A percentile compares a stretch with the other conserved stretches of the same genome.
Evolutionary conservation across 2,113 vertebrate species (phyloP).

Genomic region (Ctenodactylus gundi): DNA sequence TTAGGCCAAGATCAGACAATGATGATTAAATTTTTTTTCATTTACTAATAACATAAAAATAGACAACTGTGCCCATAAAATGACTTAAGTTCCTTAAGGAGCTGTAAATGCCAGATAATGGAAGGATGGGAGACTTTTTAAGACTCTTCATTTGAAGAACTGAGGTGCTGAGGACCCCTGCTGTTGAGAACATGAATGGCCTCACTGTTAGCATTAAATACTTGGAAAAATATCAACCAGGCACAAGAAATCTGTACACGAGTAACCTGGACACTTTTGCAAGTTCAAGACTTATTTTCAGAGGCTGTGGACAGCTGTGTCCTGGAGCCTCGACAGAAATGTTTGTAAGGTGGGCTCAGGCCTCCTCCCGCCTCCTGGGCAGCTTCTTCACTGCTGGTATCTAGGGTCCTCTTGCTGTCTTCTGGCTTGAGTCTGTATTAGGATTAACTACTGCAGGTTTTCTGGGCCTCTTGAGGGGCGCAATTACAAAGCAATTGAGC

Average conservation of each 20-base stretch:
- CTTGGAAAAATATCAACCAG: neutral
- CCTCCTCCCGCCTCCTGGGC: neutral
- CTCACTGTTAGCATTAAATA: neutral
- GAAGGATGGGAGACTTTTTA: neutral
- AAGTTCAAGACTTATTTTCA: neutral
- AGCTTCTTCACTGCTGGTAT: neutral
- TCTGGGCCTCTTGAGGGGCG: neutral
- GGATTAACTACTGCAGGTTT: neutral
- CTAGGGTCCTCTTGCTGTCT: neutral
- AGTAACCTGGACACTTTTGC: neutral
- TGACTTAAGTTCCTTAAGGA: slow-evolving; percentile 46
- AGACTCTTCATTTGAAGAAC: slow-evolving; percentile 34
- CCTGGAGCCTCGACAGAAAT: neutral
- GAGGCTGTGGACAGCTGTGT: neutral
- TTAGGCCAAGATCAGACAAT: slow-evolving; percentile 48
- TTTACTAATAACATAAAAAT: slow-evolving; percentile 62
- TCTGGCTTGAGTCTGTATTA: neutral
- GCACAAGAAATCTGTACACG: rapidly evolving
- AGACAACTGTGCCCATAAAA: slow-evolving; percentile 47
- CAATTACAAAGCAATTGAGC: neutral
- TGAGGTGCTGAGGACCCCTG: slow-evolving; percentile 84
- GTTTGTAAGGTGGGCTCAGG: neutral
- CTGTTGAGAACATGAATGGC: slow-evolving; percentile 72
- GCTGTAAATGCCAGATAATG: slow-evolving; percentile 47
- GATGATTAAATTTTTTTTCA: slow-evolving; percentile 43